Evolutionary conservation across 2,888 invertebrate species (phyloP).

Genomic region (Dasysyrphus albostriatus): DNA sequence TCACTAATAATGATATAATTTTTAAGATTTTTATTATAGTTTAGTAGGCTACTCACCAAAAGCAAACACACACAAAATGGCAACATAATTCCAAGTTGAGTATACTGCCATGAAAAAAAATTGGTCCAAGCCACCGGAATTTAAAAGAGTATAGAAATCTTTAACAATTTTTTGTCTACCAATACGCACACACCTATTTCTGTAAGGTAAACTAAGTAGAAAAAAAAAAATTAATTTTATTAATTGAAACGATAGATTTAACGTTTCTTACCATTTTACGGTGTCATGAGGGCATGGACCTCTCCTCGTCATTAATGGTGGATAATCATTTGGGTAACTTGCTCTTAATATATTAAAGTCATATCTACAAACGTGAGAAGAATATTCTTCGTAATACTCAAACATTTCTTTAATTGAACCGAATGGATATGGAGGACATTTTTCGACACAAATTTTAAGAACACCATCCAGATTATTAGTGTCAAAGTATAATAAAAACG

Average conservation of each 20-base stretch:
- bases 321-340: too few species aligned
- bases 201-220: background rate
- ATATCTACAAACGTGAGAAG: background rate
- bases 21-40: background rate
- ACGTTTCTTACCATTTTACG: background rate
- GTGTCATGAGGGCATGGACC: background rate
- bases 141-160: background rate
- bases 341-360: background rate
- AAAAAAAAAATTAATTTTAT: background rate
- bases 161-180: accelerated
- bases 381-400: background rate
- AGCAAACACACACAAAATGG: conserved; percentile 1
- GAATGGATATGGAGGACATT: conserved; percentile 88
- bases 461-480: conserved; percentile 89
- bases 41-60: background rate
- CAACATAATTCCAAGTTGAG: background rate
- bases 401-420: background rate
- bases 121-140: conserved; percentile 6
- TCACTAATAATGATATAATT: background rate
- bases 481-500: conserved; percentile 93
- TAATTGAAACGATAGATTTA: too few species aligned
- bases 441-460: conserved; percentile 94
- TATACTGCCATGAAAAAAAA: background rate
- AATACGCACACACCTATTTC: background rate
- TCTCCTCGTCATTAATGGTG: too few species aligned